A percentile compares a stretch with the other conserved stretches of the same genome.
Conservation (phyloP, 2,797 vertebrate genomes). For the Xenopus petersii region DNA sequence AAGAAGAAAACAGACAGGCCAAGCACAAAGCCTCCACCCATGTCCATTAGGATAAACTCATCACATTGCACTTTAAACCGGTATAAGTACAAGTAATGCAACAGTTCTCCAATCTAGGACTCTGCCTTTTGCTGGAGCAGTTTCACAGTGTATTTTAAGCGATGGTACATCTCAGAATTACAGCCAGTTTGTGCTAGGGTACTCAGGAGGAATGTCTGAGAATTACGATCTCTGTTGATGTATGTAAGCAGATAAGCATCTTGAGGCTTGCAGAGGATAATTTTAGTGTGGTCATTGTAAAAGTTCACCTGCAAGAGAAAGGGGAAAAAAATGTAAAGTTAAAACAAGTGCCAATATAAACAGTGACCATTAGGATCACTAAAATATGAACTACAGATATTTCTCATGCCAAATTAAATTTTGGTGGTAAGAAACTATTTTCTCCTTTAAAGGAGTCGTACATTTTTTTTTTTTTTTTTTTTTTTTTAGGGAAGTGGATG, state of each 20-base stretch:
- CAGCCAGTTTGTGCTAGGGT: conserved; percentile 85
- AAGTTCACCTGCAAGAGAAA: conserved; percentile 83
- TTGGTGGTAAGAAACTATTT: too few relatives aligned
- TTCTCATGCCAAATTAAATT: too few relatives aligned
- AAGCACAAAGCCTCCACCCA: too few relatives aligned
- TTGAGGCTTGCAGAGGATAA: conserved; percentile 88
- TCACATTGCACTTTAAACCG: background rate
- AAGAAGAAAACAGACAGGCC: too few relatives aligned
- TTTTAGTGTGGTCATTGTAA: conserved; percentile 95
- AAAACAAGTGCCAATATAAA: background rate
- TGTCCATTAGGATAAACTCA: background rate
- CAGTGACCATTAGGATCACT: too few relatives aligned
- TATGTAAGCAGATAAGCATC: conserved; percentile 88
- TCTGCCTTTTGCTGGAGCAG: conserved; percentile 84
- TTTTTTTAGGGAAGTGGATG: too few relatives aligned
- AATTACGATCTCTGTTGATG: conserved; percentile 86
- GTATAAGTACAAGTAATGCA: too few relatives aligned
- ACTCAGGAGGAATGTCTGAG: conserved; percentile 85
- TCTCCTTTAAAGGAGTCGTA: too few relatives aligned
- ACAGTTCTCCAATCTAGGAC: conserved; percentile 56
- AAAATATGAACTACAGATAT: too few relatives aligned
- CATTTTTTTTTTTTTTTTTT: too few relatives aligned
- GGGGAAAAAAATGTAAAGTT: background rate
- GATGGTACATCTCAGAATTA: conserved; percentile 80
- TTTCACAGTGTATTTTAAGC: conserved; percentile 83